These are phyloP conservation scores for Aptenodytes forsteri DNA, from an alignment of 2,113 vertebrate species.

Conservation along the genomic window DNA sequence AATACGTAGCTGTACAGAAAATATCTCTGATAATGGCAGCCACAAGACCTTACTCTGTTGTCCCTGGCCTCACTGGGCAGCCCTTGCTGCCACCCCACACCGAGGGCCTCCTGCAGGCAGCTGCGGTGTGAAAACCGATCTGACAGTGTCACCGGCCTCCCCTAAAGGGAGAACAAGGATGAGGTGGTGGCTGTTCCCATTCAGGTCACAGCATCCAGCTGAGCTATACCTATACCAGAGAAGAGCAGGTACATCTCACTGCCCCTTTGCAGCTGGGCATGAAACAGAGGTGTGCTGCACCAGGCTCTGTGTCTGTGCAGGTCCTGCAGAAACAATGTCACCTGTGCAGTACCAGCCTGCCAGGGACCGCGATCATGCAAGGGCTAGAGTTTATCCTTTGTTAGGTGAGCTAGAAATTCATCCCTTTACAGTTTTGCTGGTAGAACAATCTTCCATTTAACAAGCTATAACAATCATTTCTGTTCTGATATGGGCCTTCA, in stretches of 20 bases:
- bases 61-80: not conserved
- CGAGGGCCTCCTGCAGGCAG: not conserved
- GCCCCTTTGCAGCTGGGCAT: too few relatives aligned
- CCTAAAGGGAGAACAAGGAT: not conserved
- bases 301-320: not conserved
- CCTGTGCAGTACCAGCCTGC: not conserved
- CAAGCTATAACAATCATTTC: not conserved
- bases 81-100: fast-evolving
- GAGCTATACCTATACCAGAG: not conserved
- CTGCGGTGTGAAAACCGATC: not conserved
- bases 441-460: not conserved
- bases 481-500: not conserved
- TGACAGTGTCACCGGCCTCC: not conserved
- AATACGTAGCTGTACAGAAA: not conserved
- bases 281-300: not conserved
- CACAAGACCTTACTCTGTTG: not conserved
- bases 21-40: not conserved
- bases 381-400: not conserved
- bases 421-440: not conserved
- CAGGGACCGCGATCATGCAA: fast-evolving
- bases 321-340: not conserved
- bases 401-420: not conserved
- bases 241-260: too few relatives aligned
- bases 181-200: not conserved
- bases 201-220: not conserved